A percentile compares a stretch with the other conserved stretches of the same genome.
phyloP scores from a whole-genome alignment of 2,113 vertebrate species.

The Grammomys surdaster region DNA sequence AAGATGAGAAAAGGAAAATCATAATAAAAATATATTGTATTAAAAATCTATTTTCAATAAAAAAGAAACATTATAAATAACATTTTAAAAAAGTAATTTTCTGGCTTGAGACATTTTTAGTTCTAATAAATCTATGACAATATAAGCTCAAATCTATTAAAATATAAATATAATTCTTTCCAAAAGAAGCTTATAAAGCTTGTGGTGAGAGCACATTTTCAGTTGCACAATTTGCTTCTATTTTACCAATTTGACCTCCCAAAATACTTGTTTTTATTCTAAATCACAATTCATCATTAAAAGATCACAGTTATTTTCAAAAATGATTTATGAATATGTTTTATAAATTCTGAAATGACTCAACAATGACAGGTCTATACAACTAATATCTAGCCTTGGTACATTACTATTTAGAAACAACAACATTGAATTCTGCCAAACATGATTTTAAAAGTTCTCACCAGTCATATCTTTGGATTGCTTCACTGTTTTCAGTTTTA shows the following conservation, averaged over 20 bases:
- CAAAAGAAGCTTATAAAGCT: neutral
- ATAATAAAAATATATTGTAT: neutral
- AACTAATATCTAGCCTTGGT: neutral
- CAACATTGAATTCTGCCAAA: neutral
- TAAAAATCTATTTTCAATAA: neutral
- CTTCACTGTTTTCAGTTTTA: slow-evolving; percentile 16
- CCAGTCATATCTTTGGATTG: neutral
- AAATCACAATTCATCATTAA: neutral
- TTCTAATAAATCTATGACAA: neutral
- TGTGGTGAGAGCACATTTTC: neutral
- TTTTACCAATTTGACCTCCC: neutral
- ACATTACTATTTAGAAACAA: slow-evolving; percentile 16
- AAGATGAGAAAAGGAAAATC: neutral
- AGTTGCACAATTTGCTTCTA: neutral
- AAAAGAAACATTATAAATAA: neutral
- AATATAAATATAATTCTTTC: slow-evolving; percentile 31
- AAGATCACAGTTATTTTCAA: neutral
- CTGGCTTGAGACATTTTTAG: neutral
- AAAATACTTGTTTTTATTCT: slow-evolving; percentile 37
- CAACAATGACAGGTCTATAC: neutral
- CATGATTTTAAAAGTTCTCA: neutral
- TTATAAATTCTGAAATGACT: neutral
- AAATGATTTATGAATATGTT: neutral
- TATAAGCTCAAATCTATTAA: slow-evolving; percentile 8
- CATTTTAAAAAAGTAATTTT: neutral